phyloP scores from a whole-genome alignment of 2,797 vertebrate genomes.

The Thripadectes ignobilis region DNA sequence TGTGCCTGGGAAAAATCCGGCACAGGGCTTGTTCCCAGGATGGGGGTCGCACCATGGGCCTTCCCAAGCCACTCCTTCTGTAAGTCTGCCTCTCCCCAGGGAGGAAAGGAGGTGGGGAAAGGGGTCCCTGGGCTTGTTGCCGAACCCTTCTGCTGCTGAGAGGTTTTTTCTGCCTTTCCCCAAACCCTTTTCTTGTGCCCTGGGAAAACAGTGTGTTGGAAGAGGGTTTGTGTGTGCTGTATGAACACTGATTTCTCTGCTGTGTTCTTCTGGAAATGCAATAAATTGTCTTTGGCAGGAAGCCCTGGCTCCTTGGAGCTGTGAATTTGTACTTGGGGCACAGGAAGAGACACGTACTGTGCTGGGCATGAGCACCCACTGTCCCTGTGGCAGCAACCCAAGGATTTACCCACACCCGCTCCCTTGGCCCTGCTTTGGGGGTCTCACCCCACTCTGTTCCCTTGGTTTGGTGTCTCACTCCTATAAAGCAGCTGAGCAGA shows the following conservation, averaged over 20 bases:
- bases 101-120: not conserved
- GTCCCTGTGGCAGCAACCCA: rapidly evolving
- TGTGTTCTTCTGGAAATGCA: conserved; percentile 33
- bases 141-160: not conserved
- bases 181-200: not conserved
- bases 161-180: not conserved
- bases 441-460: not conserved
- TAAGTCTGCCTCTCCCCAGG: not conserved
- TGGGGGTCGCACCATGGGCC: not conserved
- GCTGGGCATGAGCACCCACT: not conserved
- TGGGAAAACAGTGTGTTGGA: not conserved
- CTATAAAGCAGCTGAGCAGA: not conserved
- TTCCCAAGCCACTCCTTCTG: not conserved
- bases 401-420: not conserved
- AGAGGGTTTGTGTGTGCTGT: not conserved
- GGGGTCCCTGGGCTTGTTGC: rapidly evolving
- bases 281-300: conserved; percentile 56
- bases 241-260: not conserved
- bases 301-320: not conserved
- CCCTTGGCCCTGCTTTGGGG: not conserved
- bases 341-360: not conserved
- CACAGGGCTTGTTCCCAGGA: not conserved
- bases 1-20: conserved; percentile 26
- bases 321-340: conserved; percentile 3
- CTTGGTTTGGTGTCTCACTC: not conserved